Base-by-base conservation (phyloP, 2,113 vertebrate genomes). In the Narcine bancroftii region DNA sequence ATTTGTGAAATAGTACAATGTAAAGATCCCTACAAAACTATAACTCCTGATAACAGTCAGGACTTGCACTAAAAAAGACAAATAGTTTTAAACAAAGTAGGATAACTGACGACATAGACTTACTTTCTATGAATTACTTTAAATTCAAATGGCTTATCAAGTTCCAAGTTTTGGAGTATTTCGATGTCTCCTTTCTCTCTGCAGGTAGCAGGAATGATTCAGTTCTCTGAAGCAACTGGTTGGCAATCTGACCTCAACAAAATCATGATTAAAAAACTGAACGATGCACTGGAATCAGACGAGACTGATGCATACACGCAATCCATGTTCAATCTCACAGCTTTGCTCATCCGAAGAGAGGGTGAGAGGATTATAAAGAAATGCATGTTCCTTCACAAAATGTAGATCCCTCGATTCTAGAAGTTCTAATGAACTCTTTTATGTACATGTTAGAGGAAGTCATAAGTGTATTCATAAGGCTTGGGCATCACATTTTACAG, bases 281-380 rank as follows among this genome's bases (percentile, higher is more conserved):
- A 94, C 87, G 94, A 95, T 17, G 98, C 98, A 17, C 94, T 99
- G 93, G 97, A 97, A 29, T 95, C 89, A 0, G 93, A 94, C 73
- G 94, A 96, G 24, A 94, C 97, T 1, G 97, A 98, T 76, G 95
- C 94, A 36, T 99, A 98, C 93, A 98, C 97, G 0, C 97, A 98
- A 95, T 95, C 96, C 93, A 98, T 99, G 98, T 99, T 99, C 96
- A 99, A 99, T 94, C 95, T 99, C 95, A 97, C 98, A 0, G 98
- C 98, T 1, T 95, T 99, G 94, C 96, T 99, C 33, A 99, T 99
- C 94, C 98, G 96, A 92, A 97, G 96, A 94, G 98, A 96, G 97
- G 98, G 98, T 98, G 94, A 96, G 92, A 39, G 53, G 4, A 6
- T 63, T 39, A 89, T 26, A 89, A 65, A 53, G 79, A 83, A 53